Conservation (phyloP, 2,888 invertebrate species). For the Leucoma salicis region DNA sequence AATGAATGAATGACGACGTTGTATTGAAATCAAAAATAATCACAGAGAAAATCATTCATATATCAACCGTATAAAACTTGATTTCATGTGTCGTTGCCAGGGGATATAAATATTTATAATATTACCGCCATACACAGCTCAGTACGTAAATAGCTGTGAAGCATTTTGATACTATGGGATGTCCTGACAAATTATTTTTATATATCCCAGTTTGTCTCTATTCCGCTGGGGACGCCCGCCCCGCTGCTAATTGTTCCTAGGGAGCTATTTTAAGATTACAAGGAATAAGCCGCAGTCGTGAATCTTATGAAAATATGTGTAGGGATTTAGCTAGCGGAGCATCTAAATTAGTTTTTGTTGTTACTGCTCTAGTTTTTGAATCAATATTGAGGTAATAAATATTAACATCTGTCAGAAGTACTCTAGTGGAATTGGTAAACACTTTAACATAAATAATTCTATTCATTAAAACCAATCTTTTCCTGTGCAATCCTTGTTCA, state of each 20-base stretch:
- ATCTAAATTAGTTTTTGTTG: too few species aligned
- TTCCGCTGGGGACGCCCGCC: conserved; percentile 47
- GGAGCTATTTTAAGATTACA: conserved; percentile 21
- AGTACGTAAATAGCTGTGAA: conserved; percentile 34
- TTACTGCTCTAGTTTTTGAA: too few species aligned
- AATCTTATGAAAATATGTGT: conserved; percentile 7
- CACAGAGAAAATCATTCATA: not conserved
- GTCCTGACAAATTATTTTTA: conserved; percentile 80
- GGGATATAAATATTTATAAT: conserved; percentile 6
- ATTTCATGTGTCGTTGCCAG: not conserved
- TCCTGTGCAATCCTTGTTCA: too few species aligned
- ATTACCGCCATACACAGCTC: conserved; percentile 5
- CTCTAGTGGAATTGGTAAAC: too few species aligned
- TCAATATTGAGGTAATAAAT: too few species aligned
- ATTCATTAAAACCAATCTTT: too few species aligned
- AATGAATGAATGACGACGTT: too few species aligned
- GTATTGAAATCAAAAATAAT: too few species aligned
- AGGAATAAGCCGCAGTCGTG: conserved; percentile 11
- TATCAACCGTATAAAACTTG: not conserved
- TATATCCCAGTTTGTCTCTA: conserved; percentile 61
- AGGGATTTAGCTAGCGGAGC: not conserved
- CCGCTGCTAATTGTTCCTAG: conserved; percentile 25
- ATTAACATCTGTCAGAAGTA: too few species aligned
- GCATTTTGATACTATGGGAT: conserved; percentile 62
- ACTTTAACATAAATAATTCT: too few species aligned